Evolutionary conservation across 92 coral and sea anemone genomes (phyloP).

Genomic region (Bergia sp.): DNA sequence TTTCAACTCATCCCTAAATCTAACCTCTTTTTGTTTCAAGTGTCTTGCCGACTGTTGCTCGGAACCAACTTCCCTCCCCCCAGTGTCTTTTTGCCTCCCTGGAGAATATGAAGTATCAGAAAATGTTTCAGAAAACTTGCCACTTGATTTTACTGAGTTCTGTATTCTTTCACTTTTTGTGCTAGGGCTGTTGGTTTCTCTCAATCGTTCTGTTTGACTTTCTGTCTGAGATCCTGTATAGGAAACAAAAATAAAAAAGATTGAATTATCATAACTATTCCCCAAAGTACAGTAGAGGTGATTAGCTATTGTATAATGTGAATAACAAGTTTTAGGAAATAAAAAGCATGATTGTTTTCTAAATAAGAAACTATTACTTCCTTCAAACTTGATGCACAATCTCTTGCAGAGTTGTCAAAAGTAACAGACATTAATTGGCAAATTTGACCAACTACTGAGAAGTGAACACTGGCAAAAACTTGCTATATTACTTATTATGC

Average conservation of each 20-base stretch:
- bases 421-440: no score
- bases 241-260: not conserved
- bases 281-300: no score
- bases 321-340: no score
- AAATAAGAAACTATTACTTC: no score
- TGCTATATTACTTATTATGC: no score
- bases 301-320: no score
- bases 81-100: not conserved
- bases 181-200: constrained; percentile 13
- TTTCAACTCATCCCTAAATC: constrained; percentile 55
- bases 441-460: no score
- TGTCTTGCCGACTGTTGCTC: not conserved
- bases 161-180: constrained; percentile 16
- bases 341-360: no score
- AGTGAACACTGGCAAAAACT: no score
- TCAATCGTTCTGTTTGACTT: constrained; percentile 5
- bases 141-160: not conserved
- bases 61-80: not conserved
- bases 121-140: constrained; percentile 7
- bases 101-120: constrained; percentile 27
- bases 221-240: constrained; percentile 13
- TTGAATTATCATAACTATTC: no score
- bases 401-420: no score
- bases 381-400: no score
- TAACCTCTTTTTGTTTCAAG: constrained; percentile 55